Base-by-base conservation (phyloP, 2,888 invertebrate species). In the Drosophila trichaetosa region DNA sequence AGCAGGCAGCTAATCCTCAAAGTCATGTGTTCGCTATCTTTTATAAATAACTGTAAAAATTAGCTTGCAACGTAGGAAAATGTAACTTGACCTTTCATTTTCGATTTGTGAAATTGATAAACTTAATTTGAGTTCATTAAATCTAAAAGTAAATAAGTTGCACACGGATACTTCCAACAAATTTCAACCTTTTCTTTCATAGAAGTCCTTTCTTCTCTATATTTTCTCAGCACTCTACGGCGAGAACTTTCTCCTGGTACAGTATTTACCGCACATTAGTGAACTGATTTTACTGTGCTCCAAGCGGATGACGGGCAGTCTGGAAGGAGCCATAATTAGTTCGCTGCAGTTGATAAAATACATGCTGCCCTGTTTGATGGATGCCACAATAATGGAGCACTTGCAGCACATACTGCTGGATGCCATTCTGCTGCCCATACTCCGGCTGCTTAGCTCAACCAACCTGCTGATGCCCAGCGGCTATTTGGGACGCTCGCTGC, bases 281-380 rank as follows among this genome's bases (percentile, higher is more conserved):
- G 98, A 98, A 91, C 92, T 98, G 72, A 95, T 98, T 56, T 95
- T 96, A 2, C 94, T 97, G 21, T 97, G 97, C 82, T 96, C 96
- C 72, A 95, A 96, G 72, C 95, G 97, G 75, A 93, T 99, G 77
- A 98, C 98, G 0, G 94, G 95, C 4, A 97, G 97, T 90, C 94
- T 98, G 57, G 99, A 99, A 94, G 97, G 97, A 24, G 98, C 97
- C 5, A 94, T 98, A 8, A 96, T 98, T 46, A 97, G 98, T 1
- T 96, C 97, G 66, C 93, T 98, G 74, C 96, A 97, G 72, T 94
- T 98, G 40, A 92, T 98, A 57, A 96, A 97, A 91, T 95, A 96
- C 87, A 95, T 97, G 24, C 94, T 97, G 87, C 97, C 97, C 0
- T 97, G 96, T 91, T 94, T 98, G 90, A 96, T 96, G 7, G 98